Evolutionary conservation across 2,888 invertebrate species (phyloP).

Genomic region (Zygogramma bicolorata): DNA sequence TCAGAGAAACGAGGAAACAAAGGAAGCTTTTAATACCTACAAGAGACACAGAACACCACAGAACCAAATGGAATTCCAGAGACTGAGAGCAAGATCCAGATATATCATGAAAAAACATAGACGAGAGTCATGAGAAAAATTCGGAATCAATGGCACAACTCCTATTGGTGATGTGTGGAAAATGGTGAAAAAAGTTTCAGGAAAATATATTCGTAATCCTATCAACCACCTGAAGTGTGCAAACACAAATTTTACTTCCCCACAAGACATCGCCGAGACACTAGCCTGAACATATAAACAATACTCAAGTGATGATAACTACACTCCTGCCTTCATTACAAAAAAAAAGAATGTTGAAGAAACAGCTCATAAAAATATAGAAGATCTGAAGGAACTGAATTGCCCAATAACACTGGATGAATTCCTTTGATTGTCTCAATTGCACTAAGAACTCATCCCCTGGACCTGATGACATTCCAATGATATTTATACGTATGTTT

Average conservation of each 20-base stretch:
- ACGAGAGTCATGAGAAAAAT: too few relatives aligned
- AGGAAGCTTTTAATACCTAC: constrained; percentile 9
- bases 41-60: constrained; percentile 12
- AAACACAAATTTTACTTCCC: neutral
- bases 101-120: too few relatives aligned
- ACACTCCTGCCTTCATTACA: neutral
- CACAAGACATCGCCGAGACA: constrained; percentile 1
- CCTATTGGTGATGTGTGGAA: constrained; percentile 4
- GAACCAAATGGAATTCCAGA: neutral
- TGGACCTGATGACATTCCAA: too few relatives aligned
- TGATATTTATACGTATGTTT: too few relatives aligned
- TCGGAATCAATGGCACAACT: neutral
- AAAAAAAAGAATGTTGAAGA: neutral
- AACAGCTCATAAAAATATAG: neutral
- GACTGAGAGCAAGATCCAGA: too few relatives aligned
- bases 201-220: neutral
- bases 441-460: too few relatives aligned
- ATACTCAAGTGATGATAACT: neutral
- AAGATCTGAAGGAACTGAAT: too few relatives aligned
- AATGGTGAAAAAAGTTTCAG: neutral
- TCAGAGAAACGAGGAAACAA: neutral
- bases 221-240: neutral
- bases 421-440: too few relatives aligned
- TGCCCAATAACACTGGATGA: too few relatives aligned
- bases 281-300: constrained; percentile 2